Evolutionary conservation across 2,888 invertebrate species (phyloP).

Genomic region (Diogma glabrata): DNA sequence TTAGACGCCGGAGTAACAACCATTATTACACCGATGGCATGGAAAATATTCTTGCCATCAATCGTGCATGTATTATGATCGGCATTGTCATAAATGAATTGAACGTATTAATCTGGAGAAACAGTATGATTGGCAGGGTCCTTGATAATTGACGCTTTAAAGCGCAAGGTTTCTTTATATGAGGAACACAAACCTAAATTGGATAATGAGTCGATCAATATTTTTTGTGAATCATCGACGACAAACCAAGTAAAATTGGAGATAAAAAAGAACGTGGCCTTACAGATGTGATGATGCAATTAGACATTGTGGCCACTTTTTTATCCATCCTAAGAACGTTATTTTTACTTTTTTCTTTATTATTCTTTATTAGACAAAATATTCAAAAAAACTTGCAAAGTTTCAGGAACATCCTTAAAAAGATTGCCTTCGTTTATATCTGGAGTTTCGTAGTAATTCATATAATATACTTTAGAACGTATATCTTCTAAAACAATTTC

Average conservation of each 20-base stretch:
- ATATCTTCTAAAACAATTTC: too few species aligned
- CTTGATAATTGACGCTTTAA: not conserved
- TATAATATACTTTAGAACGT: too few species aligned
- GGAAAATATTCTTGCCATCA: not conserved
- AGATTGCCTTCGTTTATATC: too few species aligned
- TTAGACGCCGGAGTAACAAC: not conserved
- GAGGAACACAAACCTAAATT: not conserved
- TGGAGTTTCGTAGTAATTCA: too few species aligned
- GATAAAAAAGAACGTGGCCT: not conserved
- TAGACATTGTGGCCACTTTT: not conserved
- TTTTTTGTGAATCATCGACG: not conserved
- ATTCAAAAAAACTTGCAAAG: too few species aligned
- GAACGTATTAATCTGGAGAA: not conserved
- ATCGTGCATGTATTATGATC: not conserved
- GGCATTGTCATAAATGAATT: not conserved
- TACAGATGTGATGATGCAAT: not conserved
- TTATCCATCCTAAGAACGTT: too few species aligned
- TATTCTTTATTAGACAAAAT: too few species aligned
- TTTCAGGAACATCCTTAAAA: too few species aligned
- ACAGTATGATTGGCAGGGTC: not conserved
- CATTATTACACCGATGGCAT: not conserved
- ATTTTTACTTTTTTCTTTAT: too few species aligned
- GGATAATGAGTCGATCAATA: not conserved
- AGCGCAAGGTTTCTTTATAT: not conserved
- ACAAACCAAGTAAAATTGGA: not conserved